Percentiles rank a stretch among this genome's conserved stretches.
These are phyloP conservation scores for Coptodon bakossiorum DNA, from an alignment of 2,113 vertebrate genomes.

Conservation along the genomic window DNA sequence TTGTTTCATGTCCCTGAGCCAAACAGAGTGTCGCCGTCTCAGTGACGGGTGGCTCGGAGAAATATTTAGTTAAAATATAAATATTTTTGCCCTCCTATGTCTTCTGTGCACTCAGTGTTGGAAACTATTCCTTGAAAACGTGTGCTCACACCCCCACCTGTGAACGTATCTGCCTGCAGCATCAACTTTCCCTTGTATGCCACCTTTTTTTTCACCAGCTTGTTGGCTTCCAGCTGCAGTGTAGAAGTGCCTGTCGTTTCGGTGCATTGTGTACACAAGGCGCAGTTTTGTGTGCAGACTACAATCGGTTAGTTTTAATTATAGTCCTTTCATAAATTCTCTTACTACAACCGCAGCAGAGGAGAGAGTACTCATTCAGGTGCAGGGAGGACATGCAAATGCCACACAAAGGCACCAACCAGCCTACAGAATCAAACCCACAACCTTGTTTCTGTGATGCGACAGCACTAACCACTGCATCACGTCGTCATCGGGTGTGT, in stretches of 20 bases:
- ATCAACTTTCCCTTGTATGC: neutral
- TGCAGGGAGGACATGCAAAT: neutral
- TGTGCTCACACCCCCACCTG: neutral
- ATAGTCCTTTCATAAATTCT: neutral
- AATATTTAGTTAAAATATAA: rapidly evolving
- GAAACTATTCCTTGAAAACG: neutral
- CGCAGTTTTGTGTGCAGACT: neutral
- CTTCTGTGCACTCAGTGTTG: neutral
- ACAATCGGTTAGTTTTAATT: neutral
- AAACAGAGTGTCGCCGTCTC: neutral
- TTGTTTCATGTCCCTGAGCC: neutral
- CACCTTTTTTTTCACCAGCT: no score
- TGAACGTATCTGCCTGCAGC: neutral
- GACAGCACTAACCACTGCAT: neutral
- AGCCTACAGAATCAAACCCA: neutral
- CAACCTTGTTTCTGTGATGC: neutral
- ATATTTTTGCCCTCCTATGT: neutral
- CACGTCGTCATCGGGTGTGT: rapidly evolving
- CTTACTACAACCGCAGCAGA: neutral
- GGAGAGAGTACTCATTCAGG: neutral
- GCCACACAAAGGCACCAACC: neutral
- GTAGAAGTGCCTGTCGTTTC: neutral
- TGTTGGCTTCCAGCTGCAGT: rapidly evolving
- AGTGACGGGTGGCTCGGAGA: rapidly evolving
- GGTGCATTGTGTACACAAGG: neutral